Conservation (phyloP, 2,113 vertebrate species). For the Panthera uncia region DNA sequence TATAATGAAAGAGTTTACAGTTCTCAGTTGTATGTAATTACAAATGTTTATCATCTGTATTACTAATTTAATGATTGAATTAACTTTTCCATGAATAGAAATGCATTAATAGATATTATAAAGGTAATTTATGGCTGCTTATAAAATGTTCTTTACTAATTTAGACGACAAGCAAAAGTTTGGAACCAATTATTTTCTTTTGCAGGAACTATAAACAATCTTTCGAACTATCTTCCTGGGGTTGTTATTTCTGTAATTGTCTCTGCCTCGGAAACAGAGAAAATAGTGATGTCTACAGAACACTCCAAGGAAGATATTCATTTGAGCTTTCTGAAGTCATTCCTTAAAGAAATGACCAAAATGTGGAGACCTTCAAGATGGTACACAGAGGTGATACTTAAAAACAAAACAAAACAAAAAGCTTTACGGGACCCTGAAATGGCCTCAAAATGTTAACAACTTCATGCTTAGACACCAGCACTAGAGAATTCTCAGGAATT, state of each 20-base stretch:
- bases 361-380: neutral
- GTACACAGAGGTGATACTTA: neutral
- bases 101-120: neutral
- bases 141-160: neutral
- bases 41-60: neutral
- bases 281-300: neutral
- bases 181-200: neutral
- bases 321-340: neutral
- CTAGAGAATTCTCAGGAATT: conserved; percentile 12
- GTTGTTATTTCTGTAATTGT: neutral
- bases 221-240: neutral
- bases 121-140: conserved; percentile 36
- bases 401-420: neutral
- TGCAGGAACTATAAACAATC: neutral
- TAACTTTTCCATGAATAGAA: neutral
- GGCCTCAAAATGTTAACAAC: neutral
- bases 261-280: neutral
- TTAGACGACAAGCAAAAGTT: neutral
- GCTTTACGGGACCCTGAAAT: neutral
- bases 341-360: neutral
- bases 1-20: neutral
- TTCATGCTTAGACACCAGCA: neutral
- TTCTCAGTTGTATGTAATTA: neutral
- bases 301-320: neutral
- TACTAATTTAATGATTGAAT: neutral